phyloP scores from a whole-genome alignment of 2,797 vertebrate species.

The Tamandua tetradactyla region DNA sequence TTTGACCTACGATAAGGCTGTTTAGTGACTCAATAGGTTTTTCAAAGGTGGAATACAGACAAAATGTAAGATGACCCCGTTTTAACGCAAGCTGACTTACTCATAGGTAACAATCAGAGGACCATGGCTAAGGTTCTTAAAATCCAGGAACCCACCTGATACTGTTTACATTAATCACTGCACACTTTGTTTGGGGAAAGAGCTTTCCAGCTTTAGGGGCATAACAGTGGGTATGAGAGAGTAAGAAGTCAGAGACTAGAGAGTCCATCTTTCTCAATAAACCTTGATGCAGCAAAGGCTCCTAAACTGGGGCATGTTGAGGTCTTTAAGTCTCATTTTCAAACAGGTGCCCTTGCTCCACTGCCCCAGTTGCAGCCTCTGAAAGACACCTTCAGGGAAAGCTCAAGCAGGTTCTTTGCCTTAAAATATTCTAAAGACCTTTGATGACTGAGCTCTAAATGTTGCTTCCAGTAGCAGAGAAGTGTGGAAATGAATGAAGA shows the following conservation, averaged over 20 bases:
- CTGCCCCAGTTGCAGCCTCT: neutral
- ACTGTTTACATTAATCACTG: constrained; percentile 7
- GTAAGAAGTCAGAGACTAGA: neutral
- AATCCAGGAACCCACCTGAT: neutral
- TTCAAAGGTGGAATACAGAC: constrained; percentile 4
- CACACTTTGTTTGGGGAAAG: neutral
- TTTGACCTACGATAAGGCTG: neutral
- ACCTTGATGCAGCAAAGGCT: neutral
- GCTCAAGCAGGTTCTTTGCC: neutral
- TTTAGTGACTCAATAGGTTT: constrained; percentile 39
- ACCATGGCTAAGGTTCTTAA: neutral
- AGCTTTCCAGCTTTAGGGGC: neutral
- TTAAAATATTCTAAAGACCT: neutral
- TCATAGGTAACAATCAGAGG: neutral
- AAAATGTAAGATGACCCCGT: neutral
- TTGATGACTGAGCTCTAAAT: neutral
- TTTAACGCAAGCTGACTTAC: neutral
- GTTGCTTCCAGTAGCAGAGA: neutral
- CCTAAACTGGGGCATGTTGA: neutral
- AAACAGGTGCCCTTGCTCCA: neutral
- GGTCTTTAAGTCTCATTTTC: neutral
- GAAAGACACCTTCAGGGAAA: neutral
- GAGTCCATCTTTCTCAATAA: neutral
- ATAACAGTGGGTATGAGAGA: neutral
- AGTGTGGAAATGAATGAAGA: neutral